Evolutionary conservation across 1,140 invertebrate species (phyloP).

Genomic region (Scaptomyza graminum): DNA sequence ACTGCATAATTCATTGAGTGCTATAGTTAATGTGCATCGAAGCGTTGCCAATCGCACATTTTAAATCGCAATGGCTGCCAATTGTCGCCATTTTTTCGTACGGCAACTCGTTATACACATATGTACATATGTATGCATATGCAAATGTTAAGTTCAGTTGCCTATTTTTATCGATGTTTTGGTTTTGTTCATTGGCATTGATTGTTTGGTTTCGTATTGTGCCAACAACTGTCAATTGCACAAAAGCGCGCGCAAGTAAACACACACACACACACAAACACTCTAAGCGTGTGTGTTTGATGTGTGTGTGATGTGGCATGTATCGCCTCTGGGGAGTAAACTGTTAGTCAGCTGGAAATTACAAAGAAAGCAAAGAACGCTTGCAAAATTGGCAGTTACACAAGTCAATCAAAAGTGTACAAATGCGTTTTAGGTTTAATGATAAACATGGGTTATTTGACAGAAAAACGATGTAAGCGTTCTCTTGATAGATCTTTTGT

Average conservation of each 20-base stretch:
- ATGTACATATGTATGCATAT: too few species aligned
- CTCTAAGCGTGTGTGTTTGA: background rate
- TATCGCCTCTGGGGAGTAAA: background rate
- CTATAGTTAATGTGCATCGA: slow-evolving; percentile 32
- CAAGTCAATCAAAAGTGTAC: background rate
- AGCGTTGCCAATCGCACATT: slow-evolving; percentile 26
- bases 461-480: background rate
- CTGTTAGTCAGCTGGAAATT: background rate
- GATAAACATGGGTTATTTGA: background rate
- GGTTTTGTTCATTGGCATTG: background rate
- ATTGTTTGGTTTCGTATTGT: slow-evolving; percentile 14
- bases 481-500: too few species aligned
- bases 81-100: slow-evolving; percentile 15
- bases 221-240: slow-evolving; percentile 62
- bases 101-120: too few species aligned
- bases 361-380: background rate
- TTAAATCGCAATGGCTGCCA: slow-evolving; percentile 12
- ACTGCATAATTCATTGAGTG: slow-evolving; percentile 52
- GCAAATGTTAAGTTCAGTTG: too few species aligned
- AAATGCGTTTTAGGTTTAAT: background rate
- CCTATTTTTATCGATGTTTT: background rate
- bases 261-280: slow-evolving; percentile 12
- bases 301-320: slow-evolving; percentile 3
- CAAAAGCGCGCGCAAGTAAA: slow-evolving; percentile 34
- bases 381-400: background rate